Conservation (phyloP, 2,888 invertebrate species). For the Sthenelais limicola region DNA sequence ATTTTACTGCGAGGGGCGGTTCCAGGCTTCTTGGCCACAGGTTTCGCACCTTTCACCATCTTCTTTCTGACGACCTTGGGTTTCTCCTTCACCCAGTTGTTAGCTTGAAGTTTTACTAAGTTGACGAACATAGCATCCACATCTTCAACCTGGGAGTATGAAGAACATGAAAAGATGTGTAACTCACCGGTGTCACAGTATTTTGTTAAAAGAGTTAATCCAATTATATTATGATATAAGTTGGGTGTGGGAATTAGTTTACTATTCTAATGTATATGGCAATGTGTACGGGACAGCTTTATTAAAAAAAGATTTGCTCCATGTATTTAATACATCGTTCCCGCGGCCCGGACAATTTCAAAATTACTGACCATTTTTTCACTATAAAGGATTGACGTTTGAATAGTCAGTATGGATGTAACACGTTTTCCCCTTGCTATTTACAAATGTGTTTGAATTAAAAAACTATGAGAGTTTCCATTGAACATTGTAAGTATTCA, state of each 20-base stretch:
- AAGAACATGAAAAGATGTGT: not conserved
- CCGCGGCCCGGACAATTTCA: too few species aligned
- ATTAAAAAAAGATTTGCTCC: not conserved
- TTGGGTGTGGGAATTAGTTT: too few species aligned
- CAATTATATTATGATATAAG: too few species aligned
- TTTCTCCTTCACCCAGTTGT: constrained; percentile 60
- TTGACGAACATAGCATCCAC: constrained; percentile 64
- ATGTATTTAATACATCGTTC: too few species aligned
- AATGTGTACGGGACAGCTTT: not conserved
- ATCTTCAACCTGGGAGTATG: constrained; percentile 72
- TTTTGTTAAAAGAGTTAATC: not conserved
- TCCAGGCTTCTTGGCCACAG: constrained; percentile 28
- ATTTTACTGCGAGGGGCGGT: constrained; percentile 52
- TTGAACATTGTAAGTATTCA: too few species aligned
- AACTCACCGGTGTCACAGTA: not conserved
- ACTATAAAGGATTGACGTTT: too few species aligned
- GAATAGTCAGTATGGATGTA: too few species aligned
- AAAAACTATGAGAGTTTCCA: too few species aligned
- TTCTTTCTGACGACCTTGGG: constrained; percentile 37
- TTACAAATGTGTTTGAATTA: too few species aligned
- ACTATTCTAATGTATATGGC: too few species aligned
- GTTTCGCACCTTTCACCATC: constrained; percentile 42
- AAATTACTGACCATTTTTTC: too few species aligned
- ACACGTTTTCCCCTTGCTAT: too few species aligned
- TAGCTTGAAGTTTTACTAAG: constrained; percentile 59